These are phyloP conservation scores for Trichogramma dendrolimi DNA, from an alignment of 2,888 invertebrate species.

Conservation along the genomic window DNA sequence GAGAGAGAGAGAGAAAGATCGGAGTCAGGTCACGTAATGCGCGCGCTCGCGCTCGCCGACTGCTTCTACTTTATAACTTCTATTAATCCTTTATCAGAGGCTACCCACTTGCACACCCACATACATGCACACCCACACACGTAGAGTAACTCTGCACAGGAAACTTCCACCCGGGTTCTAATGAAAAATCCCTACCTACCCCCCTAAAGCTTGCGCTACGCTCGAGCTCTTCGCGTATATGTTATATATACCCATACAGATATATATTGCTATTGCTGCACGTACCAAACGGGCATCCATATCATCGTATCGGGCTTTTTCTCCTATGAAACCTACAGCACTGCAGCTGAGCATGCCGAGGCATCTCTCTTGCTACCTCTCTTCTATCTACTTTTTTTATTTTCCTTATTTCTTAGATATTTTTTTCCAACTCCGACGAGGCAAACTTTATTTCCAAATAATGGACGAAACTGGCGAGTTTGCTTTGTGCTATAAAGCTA, in stretches of 20 bases:
- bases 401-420: constrained; percentile 1
- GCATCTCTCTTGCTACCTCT: neutral
- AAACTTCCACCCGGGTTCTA: constrained; percentile 35
- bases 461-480: constrained; percentile 8
- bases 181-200: constrained; percentile 44
- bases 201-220: too few relatives aligned
- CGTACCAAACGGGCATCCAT: constrained; percentile 25
- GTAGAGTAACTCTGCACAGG: neutral
- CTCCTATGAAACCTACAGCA: neutral
- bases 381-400: neutral
- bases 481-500: too few relatives aligned
- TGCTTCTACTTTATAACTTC: constrained; percentile 54
- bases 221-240: constrained; percentile 12
- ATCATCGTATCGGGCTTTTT: constrained; percentile 28
- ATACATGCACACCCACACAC: too few relatives aligned
- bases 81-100: constrained; percentile 51
- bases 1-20: constrained; percentile 34
- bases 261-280: constrained; percentile 11
- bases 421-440: constrained; percentile 6
- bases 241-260: neutral
- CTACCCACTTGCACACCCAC: constrained; percentile 31
- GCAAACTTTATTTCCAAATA: constrained; percentile 27
- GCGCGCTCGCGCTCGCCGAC: constrained; percentile 14
- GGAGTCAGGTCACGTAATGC: constrained; percentile 53
- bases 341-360: neutral